phyloP scores from a whole-genome alignment of 1,140 invertebrate genomes.

The Drosophila arizonae region DNA sequence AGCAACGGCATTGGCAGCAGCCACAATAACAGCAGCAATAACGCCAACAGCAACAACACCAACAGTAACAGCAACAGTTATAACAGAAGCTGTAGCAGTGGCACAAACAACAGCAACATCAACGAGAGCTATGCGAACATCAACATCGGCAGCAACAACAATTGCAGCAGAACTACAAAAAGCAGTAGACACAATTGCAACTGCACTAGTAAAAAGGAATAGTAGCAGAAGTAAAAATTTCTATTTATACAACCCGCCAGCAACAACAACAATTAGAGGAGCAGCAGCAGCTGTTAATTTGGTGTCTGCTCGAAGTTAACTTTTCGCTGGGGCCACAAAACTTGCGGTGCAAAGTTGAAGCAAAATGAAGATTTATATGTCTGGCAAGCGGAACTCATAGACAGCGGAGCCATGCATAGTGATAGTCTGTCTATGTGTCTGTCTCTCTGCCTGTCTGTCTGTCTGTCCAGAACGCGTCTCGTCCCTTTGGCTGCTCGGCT shows the following conservation, averaged over 20 bases:
- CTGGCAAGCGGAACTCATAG: slow-evolving; percentile 67
- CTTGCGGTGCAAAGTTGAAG: slow-evolving; percentile 62
- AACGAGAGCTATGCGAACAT: background rate
- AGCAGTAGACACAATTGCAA: background rate
- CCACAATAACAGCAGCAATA: no score
- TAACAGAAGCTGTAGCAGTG: no score
- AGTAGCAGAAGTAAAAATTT: background rate
- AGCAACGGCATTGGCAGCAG: no score
- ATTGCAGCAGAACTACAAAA: background rate
- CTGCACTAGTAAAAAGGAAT: background rate
- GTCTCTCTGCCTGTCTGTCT: background rate
- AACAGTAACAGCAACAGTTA: background rate
- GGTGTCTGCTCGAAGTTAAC: slow-evolving; percentile 48
- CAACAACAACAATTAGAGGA: background rate
- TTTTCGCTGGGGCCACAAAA: slow-evolving; percentile 50
- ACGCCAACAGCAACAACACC: no score
- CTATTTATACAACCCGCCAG: background rate
- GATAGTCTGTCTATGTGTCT: slow-evolving; percentile 8
- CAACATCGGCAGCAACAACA: background rate
- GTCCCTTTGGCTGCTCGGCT: background rate
- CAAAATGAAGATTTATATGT: slow-evolving; percentile 80
- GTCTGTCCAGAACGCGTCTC: background rate
- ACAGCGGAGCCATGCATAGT: slow-evolving; percentile 36
- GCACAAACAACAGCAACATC: background rate
- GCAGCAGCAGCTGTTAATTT: slow-evolving; percentile 70